Conservation (phyloP, 2,888 invertebrate genomes). For the Microctonus aethiopoides region DNA sequence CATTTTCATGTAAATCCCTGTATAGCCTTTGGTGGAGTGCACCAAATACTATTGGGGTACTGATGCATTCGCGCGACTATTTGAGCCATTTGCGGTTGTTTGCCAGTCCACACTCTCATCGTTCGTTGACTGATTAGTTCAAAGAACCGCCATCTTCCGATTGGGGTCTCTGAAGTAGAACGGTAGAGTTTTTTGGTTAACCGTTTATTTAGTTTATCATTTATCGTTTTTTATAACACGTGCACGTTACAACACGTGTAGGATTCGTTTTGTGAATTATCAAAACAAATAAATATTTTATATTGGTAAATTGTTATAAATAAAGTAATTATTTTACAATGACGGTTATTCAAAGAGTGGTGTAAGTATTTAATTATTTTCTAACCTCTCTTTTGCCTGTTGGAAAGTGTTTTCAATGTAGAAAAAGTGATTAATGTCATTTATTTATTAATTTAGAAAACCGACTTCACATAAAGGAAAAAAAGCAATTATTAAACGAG, state of each 20-base stretch:
- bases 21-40: too few species aligned
- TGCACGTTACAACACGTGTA: background rate
- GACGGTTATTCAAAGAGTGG: constrained; percentile 26
- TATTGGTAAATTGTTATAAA: background rate
- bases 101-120: too few species aligned
- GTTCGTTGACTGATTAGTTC: too few species aligned
- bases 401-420: too few species aligned
- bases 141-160: too few species aligned
- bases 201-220: background rate
- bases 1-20: too few species aligned
- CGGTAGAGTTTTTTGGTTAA: too few species aligned
- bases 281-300: background rate
- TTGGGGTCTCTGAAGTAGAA: too few species aligned
- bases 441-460: constrained; percentile 74
- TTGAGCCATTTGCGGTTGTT: too few species aligned
- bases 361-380: constrained; percentile 28
- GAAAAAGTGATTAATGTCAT: background rate
- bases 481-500: constrained; percentile 81
- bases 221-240: background rate
- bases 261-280: background rate
- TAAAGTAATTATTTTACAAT: constrained; percentile 17
- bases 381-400: too few species aligned
- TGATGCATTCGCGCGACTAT: too few species aligned
- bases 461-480: constrained; percentile 91
- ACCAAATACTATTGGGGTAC: too few species aligned